These are phyloP conservation scores for Argya squamiceps DNA, from an alignment of 2,797 vertebrate genomes.

Conservation along the genomic window DNA sequence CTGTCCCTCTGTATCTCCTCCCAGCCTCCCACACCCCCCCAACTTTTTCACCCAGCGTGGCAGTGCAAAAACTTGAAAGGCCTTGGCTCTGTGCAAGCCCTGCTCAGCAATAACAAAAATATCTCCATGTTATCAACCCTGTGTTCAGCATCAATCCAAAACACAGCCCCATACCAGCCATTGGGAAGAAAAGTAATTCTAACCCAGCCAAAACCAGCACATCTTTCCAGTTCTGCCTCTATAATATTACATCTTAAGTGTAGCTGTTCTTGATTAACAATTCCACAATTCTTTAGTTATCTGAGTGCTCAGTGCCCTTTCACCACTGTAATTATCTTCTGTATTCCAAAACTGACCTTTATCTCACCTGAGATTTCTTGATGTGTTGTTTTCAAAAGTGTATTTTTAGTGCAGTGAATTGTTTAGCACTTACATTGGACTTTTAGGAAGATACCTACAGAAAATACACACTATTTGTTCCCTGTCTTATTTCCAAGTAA, in stretches of 20 bases:
- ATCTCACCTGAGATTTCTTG: background rate
- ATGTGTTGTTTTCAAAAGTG: background rate
- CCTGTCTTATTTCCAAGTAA: background rate
- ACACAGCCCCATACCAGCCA: background rate
- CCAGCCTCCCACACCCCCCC: background rate
- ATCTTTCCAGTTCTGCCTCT: background rate
- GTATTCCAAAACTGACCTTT: background rate
- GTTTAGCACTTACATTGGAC: background rate
- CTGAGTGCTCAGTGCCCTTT: background rate
- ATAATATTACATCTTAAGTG: background rate
- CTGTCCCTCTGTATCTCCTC: background rate
- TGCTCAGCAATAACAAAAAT: background rate
- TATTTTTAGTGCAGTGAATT: background rate
- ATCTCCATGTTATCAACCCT: too few species aligned
- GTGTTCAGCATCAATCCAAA: background rate
- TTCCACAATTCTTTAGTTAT: background rate
- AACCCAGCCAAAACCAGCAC: background rate
- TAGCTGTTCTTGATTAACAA: background rate
- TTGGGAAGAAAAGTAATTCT: background rate
- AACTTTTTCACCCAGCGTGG: fast-evolving
- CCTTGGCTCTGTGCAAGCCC: background rate
- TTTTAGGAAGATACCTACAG: background rate
- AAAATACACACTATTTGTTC: background rate
- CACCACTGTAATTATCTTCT: background rate
- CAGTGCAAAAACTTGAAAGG: background rate